A percentile compares a stretch with the other conserved stretches of the same genome.
Conservation (phyloP, 2,113 vertebrate species). For the Rhabdornis inornatus region DNA sequence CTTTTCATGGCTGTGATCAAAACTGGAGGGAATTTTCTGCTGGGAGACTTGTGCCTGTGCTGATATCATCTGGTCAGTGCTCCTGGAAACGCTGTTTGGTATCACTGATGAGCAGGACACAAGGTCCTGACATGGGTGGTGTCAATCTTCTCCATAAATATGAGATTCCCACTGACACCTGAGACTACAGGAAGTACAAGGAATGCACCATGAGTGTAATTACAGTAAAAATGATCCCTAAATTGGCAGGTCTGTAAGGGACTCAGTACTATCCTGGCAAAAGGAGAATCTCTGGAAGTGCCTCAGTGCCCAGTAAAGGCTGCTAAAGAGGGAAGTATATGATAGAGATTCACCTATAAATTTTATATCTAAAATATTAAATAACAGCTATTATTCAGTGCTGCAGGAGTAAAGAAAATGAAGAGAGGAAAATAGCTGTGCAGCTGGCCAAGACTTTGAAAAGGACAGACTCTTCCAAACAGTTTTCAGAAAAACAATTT, state of each 20-base stretch:
- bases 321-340: background rate
- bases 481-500: slow-evolving; percentile 26
- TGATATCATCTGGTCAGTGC: background rate
- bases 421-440: slow-evolving; percentile 20
- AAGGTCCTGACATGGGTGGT: background rate
- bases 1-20: background rate
- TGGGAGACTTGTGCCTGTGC: background rate
- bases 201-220: background rate
- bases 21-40: background rate
- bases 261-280: background rate
- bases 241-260: background rate
- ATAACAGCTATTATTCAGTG: background rate
- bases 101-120: background rate
- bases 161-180: background rate
- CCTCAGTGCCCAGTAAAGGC: background rate
- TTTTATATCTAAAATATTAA: background rate
- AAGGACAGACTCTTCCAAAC: background rate
- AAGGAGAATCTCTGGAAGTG: background rate
- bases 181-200: background rate
- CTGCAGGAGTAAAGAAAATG: background rate
- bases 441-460: slow-evolving; percentile 31
- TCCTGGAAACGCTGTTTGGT: background rate
- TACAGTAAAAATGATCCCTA: background rate
- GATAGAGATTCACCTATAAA: background rate
- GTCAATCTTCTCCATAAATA: background rate